Conservation (phyloP, 1,140 invertebrate genomes). For the Neotoxoptera formosana region DNA sequence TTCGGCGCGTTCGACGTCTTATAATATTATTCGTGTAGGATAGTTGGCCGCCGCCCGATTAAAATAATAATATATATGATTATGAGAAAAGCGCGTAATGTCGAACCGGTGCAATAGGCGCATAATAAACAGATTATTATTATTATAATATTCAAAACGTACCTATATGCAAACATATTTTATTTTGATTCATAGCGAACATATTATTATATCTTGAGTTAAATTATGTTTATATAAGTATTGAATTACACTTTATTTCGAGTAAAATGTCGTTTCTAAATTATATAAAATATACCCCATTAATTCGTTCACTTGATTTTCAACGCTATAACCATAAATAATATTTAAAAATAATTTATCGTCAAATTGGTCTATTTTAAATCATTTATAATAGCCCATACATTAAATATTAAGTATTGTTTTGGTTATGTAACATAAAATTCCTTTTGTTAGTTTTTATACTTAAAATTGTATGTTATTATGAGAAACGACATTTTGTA, state of each 20-base stretch:
- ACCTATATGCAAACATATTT: neutral
- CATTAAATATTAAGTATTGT: neutral
- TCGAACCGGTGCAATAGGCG: neutral
- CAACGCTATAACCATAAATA: slow-evolving; percentile 1
- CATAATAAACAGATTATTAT: neutral
- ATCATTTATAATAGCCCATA: neutral
- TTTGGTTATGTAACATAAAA: neutral
- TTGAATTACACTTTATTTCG: neutral
- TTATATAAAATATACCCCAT: neutral
- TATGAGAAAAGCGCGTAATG: neutral
- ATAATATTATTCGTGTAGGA: neutral
- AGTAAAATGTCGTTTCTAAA: neutral
- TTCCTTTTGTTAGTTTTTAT: neutral
- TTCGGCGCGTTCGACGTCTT: neutral
- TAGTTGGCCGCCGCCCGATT: too few relatives aligned
- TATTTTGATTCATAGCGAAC: neutral
- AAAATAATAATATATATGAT: too few relatives aligned
- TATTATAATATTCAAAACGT: neutral
- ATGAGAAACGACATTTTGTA: neutral
- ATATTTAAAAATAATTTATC: slow-evolving; percentile 19
- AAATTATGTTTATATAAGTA: neutral
- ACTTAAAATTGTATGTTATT: neutral
- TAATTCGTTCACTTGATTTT: neutral
- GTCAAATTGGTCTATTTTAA: slow-evolving; percentile 15
- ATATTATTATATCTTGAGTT: neutral